Percentiles rank a stretch among this genome's conserved stretches.
Conservation (phyloP, 1,140 invertebrate species). For the Potamilus streckersoni region DNA sequence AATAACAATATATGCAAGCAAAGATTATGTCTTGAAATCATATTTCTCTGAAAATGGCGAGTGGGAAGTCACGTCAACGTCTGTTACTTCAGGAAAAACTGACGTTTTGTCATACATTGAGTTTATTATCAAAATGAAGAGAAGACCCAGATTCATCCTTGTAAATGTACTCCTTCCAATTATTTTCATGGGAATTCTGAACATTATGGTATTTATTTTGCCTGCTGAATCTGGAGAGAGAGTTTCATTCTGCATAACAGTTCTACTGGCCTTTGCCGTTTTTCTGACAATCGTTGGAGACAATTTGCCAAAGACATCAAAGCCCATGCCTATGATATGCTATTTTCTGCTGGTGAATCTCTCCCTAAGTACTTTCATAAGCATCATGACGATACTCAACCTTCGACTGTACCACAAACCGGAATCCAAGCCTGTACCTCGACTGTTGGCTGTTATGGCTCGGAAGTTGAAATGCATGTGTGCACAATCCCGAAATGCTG, state of each 20-base stretch:
- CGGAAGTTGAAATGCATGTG: not conserved
- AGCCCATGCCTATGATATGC: conserved; percentile 5
- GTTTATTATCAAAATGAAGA: conserved; percentile 42
- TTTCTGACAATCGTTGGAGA: conserved; percentile 21
- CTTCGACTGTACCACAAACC: not conserved
- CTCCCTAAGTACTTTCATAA: not conserved
- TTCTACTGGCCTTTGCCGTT: conserved; percentile 22
- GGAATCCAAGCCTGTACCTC: not conserved
- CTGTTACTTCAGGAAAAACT: not conserved
- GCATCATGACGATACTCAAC: not conserved
- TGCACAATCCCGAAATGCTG: too few species aligned
- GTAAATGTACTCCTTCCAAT: conserved; percentile 73
- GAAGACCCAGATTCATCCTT: conserved; percentile 62
- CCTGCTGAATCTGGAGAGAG: conserved; percentile 27
- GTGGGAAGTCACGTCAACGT: conserved; percentile 59
- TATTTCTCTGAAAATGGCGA: conserved; percentile 73
- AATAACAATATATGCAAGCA: too few species aligned
- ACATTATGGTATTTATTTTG: conserved; percentile 70
- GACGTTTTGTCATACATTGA: not conserved
- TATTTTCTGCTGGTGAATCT: conserved; percentile 7
- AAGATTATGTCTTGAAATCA: conserved; percentile 62
- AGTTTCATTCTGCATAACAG: conserved; percentile 19
- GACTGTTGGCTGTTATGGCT: not conserved
- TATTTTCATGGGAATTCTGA: conserved; percentile 71
- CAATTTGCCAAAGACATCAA: conserved; percentile 25